Percentiles rank a stretch among this genome's conserved stretches.
phyloP scores from a whole-genome alignment of 2,888 invertebrate genomes.

The Cosmopolites sordidus region DNA sequence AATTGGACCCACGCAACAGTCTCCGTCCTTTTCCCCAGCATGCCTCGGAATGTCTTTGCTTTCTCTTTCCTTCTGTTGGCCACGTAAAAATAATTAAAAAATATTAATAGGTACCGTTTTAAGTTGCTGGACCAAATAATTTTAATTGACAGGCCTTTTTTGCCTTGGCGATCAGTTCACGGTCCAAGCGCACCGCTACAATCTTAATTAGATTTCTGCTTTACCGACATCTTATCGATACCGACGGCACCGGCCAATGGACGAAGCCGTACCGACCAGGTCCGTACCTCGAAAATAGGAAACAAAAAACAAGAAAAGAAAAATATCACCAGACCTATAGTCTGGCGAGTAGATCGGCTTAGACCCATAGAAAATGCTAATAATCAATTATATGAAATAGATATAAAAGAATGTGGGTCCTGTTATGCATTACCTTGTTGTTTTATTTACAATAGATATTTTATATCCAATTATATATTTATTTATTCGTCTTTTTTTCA shows the following conservation, averaged over 20 bases:
- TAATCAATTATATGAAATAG: too few relatives aligned
- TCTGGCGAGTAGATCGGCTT: too few relatives aligned
- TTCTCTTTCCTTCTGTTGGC: background rate
- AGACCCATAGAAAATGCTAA: too few relatives aligned
- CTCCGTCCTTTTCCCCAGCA: background rate
- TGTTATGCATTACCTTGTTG: too few relatives aligned
- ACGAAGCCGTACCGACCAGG: background rate
- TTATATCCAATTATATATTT: too few relatives aligned
- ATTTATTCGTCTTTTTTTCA: too few relatives aligned
- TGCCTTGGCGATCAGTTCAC: slow-evolving; percentile 23
- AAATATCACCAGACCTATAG: too few relatives aligned
- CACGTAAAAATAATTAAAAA: slow-evolving; percentile 22
- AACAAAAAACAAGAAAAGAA: too few relatives aligned
- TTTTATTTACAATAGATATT: too few relatives aligned
- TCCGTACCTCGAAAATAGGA: too few relatives aligned
- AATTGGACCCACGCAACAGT: too few relatives aligned
- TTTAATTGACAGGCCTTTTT: slow-evolving; percentile 28
- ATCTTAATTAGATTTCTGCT: slow-evolving; percentile 25
- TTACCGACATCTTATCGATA: slow-evolving; percentile 22
- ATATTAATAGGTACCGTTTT: slow-evolving; percentile 29
- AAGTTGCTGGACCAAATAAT: slow-evolving; percentile 28
- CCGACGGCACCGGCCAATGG: background rate
- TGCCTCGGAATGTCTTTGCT: background rate
- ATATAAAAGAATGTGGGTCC: too few relatives aligned
- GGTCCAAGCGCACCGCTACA: slow-evolving; percentile 24